Conservation (phyloP, 2,888 invertebrate species). For the Abscondita cerata region DNA sequence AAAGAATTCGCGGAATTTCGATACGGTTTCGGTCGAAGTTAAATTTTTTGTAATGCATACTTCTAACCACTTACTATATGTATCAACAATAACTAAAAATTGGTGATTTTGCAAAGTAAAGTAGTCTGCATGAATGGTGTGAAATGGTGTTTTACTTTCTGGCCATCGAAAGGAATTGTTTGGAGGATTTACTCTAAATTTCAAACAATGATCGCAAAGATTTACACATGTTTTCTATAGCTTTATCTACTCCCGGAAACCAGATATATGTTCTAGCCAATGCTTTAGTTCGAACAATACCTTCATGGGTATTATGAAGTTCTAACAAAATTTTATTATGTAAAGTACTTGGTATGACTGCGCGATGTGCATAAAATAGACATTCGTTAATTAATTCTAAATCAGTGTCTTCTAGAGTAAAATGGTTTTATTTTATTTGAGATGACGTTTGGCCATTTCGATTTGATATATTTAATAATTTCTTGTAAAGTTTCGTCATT, state of each 20-base stretch:
- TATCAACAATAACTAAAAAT: no score
- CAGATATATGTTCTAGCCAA: background rate
- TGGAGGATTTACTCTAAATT: background rate
- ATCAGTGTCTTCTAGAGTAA: background rate
- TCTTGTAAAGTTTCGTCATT: background rate
- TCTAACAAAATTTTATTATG: background rate
- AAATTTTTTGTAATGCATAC: no score
- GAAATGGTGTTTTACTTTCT: no score
- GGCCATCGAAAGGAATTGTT: no score
- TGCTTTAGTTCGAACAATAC: no score
- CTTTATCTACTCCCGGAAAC: background rate
- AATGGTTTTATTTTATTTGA: background rate
- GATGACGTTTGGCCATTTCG: background rate
- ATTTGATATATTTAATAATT: background rate
- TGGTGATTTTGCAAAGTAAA: no score
- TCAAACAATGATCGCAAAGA: background rate
- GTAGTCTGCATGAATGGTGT: no score
- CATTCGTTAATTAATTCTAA: background rate
- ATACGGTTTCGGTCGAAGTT: background rate
- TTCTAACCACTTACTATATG: no score
- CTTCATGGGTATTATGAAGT: background rate
- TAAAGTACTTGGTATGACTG: background rate
- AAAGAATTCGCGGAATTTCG: background rate
- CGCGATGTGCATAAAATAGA: no score
- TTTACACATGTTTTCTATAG: background rate